Evolutionary conservation across 2,888 invertebrate species (phyloP), one percentile per base, ranked within the genome.

Genomic region (Rotaria socialis): DNA sequence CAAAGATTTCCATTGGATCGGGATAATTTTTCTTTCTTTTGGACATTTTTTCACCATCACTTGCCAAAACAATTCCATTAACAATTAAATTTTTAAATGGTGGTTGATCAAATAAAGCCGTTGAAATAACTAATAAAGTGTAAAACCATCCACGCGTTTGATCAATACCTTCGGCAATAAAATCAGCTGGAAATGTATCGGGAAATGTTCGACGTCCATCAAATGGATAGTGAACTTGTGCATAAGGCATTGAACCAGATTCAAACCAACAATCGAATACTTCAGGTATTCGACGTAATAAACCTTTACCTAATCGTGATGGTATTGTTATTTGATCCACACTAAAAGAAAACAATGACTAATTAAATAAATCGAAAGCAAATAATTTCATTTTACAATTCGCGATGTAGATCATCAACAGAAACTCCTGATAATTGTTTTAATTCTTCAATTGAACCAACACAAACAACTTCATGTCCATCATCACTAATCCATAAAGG

Each of bases 191-290:
- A 90, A 99, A 99, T 88, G 94, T 93, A 67, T 94, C 94, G 88
- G 95, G 94, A 91, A 97, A 97, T 86, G 95, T 94, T 89, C 94
- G 94, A 87, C 93, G 93, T 89, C 94, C 10, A 7, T 86, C 87
- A 43, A 87, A 87, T 43, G 87, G 87, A 85, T 84, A 87, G 58
- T 91, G 91, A 2, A 88, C 89, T 88, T 92, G 91, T 35, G 91
- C 98, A 90, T 97, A 99, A 0, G 99, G 99, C 99, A 99, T 99
- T 41, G 96, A 96, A 8, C 99, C 98, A 0, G 97, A 97, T 91
- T 99, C 99, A 92, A 99, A 99, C 99, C 99, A 99, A 91, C 99
- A 99, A 91, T 99, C 99, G 92, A 99, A 99, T 0, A 99, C 98
- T 92, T 98, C 97, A 0, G 94, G 90, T 8, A 99, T 94, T 86